Evolutionary conservation across 2,888 invertebrate genomes (phyloP), one percentile per base, ranked within the genome.

Genomic region (Tineola bisselliella): DNA sequence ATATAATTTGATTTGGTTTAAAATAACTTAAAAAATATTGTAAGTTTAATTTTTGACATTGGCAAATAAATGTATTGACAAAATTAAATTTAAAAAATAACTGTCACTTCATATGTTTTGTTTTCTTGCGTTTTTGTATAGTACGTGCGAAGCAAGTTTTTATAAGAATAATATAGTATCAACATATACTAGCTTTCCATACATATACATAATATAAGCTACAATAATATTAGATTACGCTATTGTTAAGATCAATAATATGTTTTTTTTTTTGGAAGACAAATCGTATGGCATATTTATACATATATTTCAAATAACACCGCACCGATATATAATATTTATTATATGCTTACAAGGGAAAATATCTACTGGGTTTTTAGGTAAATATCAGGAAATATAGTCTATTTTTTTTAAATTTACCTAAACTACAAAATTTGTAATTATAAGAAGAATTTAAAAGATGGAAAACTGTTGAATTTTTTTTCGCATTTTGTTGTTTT

Each of bases 201-300:
- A 62, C 59, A n/a, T 44, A 62, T 54, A 80, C 73, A 79, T 62
- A 64, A 78, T 80, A 81, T 84, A 84, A 87, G 86, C 84, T 87
- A 84, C 79, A 82, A 81, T 84, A 83, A 75, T 77, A 25, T 25
- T 25, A 25, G 25, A 54, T 81, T 80, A 81, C 74, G 72, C 84
- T 87, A 86, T 84, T 83, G 83, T 81, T 78, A 79, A 81, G 84
- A 83, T 82, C 82, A 84, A 82, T 81, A 75, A 25, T 25, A 25
- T 25, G 25, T 25, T 25, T 25, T 25, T 25, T 86, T 86, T 30
- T 84, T 79, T 88, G 87, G 87, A 88, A 88, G 87, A 88, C 87
- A 87, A 87, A 83, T 87, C 81, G 87, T 87, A 87, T 87, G 87
- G 87, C 87, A 81, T 86, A 86, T 75, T 71, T 60, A 79, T 79